Conservation (phyloP, 2,888 invertebrate genomes). For the Norana najaformis region DNA sequence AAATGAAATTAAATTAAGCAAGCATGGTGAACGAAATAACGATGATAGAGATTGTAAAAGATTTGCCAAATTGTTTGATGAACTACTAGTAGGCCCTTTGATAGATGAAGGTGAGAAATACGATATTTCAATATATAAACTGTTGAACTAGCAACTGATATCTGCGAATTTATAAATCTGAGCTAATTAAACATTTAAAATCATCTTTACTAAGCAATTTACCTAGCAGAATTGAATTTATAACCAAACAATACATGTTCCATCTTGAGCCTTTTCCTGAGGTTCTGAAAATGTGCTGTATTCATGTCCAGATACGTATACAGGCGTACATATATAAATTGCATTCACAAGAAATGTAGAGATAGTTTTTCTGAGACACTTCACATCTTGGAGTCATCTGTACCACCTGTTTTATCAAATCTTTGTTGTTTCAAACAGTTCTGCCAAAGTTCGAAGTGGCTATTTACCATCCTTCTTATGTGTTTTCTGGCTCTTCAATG, state of each 20-base stretch:
- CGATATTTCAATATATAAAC: no score
- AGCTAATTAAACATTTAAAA: no score
- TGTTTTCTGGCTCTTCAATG: not conserved
- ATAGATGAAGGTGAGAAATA: no score
- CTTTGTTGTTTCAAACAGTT: conserved; percentile 29
- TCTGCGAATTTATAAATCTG: no score
- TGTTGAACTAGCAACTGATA: no score
- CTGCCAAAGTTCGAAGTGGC: conserved; percentile 41
- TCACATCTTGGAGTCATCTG: not conserved
- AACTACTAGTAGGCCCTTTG: no score
- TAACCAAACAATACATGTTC: not conserved
- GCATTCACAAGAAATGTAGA: not conserved
- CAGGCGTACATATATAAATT: no score
- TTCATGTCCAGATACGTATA: not conserved
- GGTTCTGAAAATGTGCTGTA: not conserved
- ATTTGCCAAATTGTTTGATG: no score
- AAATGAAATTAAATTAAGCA: no score
- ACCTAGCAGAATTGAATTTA: not conserved
- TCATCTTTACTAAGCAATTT: not conserved
- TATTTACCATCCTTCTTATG: conserved; percentile 32
- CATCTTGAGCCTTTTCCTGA: no score
- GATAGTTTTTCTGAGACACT: not conserved
- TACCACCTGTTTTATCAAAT: not conserved
- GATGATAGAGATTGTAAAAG: no score
- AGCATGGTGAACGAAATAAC: no score